phyloP scores from a whole-genome alignment of 2,888 invertebrate species.

The Drosophila incognita region DNA sequence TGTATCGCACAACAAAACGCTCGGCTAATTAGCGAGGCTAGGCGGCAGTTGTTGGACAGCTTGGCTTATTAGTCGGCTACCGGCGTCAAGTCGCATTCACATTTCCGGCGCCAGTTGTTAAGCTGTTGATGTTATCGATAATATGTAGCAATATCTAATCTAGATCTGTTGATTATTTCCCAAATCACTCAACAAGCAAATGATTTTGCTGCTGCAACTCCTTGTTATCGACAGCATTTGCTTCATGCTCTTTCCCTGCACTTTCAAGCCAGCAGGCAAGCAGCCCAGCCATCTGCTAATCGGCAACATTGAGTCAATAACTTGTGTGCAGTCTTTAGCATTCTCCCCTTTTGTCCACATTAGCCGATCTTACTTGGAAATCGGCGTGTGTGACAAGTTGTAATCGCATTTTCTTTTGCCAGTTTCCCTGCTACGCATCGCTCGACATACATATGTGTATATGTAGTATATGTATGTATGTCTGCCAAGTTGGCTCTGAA shows the following conservation, averaged over 20 bases:
- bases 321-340: not conserved
- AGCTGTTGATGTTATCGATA: slow-evolving; percentile 4
- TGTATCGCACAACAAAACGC: slow-evolving; percentile 27
- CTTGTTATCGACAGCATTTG: not conserved
- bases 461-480: not conserved
- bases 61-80: slow-evolving; percentile 16
- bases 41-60: not conserved
- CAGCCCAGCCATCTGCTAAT: not conserved
- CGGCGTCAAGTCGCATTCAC: slow-evolving; percentile 26
- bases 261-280: not conserved
- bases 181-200: not conserved
- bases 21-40: slow-evolving; percentile 40
- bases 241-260: too few species aligned
- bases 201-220: not conserved
- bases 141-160: not conserved
- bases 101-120: slow-evolving; percentile 26
- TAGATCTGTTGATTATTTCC: not conserved
- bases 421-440: slow-evolving; percentile 31
- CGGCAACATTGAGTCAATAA: not conserved
- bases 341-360: slow-evolving; percentile 8
- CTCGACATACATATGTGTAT: slow-evolving; percentile 3
- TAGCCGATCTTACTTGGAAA: not conserved
- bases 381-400: slow-evolving; percentile 11
- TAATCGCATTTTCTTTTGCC: slow-evolving; percentile 24
- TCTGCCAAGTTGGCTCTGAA: slow-evolving; percentile 32